Percentiles rank a stretch among this genome's conserved stretches.
Evolutionary conservation across 2,888 invertebrate species (phyloP).

Genomic region (Xanthia icteritia): DNA sequence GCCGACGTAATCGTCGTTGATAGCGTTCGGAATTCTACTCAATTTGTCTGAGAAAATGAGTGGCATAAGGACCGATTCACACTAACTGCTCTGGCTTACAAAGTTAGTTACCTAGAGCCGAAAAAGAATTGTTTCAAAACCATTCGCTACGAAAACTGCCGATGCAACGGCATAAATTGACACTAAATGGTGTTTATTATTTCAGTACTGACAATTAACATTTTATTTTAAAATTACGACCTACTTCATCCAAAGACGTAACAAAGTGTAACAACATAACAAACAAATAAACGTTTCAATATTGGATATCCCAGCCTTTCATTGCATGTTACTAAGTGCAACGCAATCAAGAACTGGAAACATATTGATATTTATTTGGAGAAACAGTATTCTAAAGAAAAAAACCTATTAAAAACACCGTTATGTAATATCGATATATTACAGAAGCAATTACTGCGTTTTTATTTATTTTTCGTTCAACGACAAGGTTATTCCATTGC

Average conservation of each 20-base stretch:
- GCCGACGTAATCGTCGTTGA: conserved; percentile 41
- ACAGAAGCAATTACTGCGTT: conserved; percentile 63
- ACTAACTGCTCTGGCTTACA: neutral
- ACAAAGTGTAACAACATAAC: conserved; percentile 35
- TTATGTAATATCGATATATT: conserved; percentile 73
- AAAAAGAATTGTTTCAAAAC: too few species aligned
- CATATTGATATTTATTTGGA: conserved; percentile 54
- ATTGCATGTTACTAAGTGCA: conserved; percentile 51
- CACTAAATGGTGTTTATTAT: conserved; percentile 33
- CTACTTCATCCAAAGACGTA: conserved; percentile 47
- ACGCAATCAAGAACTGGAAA: conserved; percentile 48
- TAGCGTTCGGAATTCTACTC: conserved; percentile 41
- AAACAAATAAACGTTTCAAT: conserved; percentile 51
- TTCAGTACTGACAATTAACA: conserved; percentile 30
- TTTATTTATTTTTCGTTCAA: conserved; percentile 64
- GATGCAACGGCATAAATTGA: conserved; percentile 8
- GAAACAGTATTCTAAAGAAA: conserved; percentile 49
- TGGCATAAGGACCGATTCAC: neutral
- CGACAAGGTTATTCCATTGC: conserved; percentile 68
- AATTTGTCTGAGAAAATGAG: conserved; percentile 29
- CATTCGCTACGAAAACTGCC: conserved; percentile 3
- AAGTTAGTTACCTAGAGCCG: too few species aligned
- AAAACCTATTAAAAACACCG: conserved; percentile 63
- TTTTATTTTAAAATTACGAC: conserved; percentile 45
- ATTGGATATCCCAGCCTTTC: conserved; percentile 43